Conservation (phyloP, 2,113 vertebrate species). For the Tragelaphus strepsiceros region DNA sequence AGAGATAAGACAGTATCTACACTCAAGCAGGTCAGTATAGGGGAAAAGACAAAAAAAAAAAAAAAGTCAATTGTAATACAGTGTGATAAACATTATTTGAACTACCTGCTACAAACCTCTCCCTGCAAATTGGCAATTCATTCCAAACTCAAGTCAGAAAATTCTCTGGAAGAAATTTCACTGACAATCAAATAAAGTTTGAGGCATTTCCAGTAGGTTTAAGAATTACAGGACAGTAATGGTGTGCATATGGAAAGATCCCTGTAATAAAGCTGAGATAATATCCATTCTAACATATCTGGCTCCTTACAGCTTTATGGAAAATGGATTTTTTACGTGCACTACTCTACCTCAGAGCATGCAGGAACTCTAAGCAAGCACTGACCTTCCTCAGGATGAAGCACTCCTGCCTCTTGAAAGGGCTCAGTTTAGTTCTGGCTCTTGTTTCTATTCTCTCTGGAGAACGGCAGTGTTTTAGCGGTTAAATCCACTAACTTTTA, state of each 20-base stretch:
- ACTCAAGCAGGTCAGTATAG: not conserved
- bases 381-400: not conserved
- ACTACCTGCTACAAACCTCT: not conserved
- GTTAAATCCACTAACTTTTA: slow-evolving; percentile 38
- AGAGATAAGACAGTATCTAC: not conserved
- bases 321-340: not conserved
- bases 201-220: not conserved
- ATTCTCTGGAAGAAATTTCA: slow-evolving; percentile 20
- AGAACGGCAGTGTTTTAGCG: slow-evolving; percentile 3
- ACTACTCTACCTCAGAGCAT: not conserved
- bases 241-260: not conserved
- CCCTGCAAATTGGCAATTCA: not conserved
- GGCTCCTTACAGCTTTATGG: not conserved
- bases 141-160: slow-evolving; percentile 26
- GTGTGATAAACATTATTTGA: not conserved
- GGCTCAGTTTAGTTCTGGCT: slow-evolving; percentile 22
- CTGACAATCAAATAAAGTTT: slow-evolving; percentile 7
- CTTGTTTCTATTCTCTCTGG: not conserved
- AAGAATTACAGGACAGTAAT: not conserved
- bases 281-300: not conserved
- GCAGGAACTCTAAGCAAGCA: not conserved
- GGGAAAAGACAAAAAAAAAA: not conserved
- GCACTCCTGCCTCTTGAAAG: not conserved
- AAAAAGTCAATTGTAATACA: not conserved
- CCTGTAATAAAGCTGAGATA: not conserved